phyloP scores from a whole-genome alignment of 2,797 vertebrate genomes.

The Sebastes steindachneri region DNA sequence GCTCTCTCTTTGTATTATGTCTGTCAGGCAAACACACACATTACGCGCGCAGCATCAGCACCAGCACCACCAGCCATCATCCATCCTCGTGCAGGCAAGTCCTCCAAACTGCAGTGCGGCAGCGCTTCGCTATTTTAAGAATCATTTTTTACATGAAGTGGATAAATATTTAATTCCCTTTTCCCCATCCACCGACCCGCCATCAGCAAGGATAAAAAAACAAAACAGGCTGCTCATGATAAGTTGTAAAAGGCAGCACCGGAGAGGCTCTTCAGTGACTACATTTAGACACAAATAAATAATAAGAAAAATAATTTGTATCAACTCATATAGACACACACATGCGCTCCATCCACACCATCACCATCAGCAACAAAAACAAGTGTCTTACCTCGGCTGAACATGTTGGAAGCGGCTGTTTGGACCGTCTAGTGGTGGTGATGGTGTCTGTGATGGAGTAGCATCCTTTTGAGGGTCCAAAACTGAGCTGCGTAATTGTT shows the following conservation, averaged over 20 bases:
- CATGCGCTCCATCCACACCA: not conserved
- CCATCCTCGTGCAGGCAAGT: conserved; percentile 42
- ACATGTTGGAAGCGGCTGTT: conserved; percentile 73
- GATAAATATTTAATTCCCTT: conserved; percentile 70
- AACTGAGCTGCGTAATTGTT: conserved; percentile 25
- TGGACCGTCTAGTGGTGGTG: conserved; percentile 51
- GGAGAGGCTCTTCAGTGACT: not conserved
- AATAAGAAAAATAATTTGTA: not conserved
- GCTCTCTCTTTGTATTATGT: not conserved
- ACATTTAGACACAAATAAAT: not conserved
- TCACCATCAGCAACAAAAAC: not conserved
- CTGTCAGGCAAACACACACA: not conserved
- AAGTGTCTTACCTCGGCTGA: conserved; percentile 70
- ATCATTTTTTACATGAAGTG: conserved; percentile 67
- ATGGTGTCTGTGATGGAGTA: conserved; percentile 55
- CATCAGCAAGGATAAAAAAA: not conserved
- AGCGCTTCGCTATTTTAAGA: conserved; percentile 75
- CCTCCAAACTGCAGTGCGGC: conserved; percentile 78
- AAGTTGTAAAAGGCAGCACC: conserved; percentile 7
- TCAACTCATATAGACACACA: not conserved
- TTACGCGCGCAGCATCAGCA: conserved; percentile 5
- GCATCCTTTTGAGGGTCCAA: conserved; percentile 63
- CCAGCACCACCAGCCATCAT: not conserved
- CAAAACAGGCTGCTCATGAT: not conserved
- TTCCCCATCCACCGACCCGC: not conserved